A percentile compares a stretch with the other conserved stretches of the same genome.
phyloP scores from a whole-genome alignment of 2,797 vertebrate genomes.

The Muscicapa striata region DNA sequence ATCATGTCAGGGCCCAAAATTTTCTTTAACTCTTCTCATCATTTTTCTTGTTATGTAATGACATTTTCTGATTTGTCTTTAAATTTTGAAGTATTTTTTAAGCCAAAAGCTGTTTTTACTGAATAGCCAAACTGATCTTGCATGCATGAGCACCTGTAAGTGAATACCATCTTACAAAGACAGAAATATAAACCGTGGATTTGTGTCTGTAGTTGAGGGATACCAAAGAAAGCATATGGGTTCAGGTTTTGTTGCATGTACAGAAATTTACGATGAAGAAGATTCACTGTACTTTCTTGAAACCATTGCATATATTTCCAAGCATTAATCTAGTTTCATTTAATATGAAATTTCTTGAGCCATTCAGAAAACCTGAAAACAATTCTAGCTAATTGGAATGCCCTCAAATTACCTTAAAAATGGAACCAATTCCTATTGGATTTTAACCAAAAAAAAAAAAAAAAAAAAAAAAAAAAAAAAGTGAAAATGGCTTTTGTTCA shows the following conservation, averaged over 20 bases:
- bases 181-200: background rate
- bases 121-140: background rate
- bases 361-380: background rate
- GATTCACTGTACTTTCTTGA: background rate
- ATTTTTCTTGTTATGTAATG: background rate
- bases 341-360: background rate
- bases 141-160: background rate
- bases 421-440: background rate
- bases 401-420: constrained; percentile 22
- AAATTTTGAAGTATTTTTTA: background rate
- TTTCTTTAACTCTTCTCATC: constrained; percentile 22
- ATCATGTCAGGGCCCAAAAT: background rate
- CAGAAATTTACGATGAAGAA: background rate
- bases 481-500: constrained; percentile 14
- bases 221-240: background rate
- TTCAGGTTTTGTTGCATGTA: background rate
- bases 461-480: background rate
- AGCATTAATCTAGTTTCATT: background rate
- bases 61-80: constrained; percentile 16
- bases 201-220: background rate
- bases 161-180: background rate
- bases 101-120: constrained; percentile 21
- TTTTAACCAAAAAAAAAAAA: constrained; percentile 23
- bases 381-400: background rate
- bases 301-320: background rate